Percentiles rank a stretch among this genome's conserved stretches.
phyloP scores from a whole-genome alignment of 1,140 invertebrate species.

The Drosophila lacteicornis region DNA sequence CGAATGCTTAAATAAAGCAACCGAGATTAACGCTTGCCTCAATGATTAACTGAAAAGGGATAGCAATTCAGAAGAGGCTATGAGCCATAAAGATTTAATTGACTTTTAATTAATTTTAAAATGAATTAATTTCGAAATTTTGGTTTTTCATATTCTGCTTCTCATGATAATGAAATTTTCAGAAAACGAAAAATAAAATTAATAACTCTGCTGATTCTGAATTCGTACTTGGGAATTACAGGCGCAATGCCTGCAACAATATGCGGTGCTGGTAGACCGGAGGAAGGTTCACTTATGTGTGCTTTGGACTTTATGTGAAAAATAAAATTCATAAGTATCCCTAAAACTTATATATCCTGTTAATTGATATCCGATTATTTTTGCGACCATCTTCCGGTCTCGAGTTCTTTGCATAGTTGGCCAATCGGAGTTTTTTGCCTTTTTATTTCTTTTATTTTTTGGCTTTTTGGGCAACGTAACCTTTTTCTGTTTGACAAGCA shows the following conservation, averaged over 20 bases:
- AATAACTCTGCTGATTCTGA: too few relatives aligned
- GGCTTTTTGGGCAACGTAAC: slow-evolving; percentile 62
- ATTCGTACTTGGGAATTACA: too few relatives aligned
- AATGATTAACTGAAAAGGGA: slow-evolving; percentile 24
- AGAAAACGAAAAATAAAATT: too few relatives aligned
- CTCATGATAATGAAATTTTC: too few relatives aligned
- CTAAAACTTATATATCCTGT: not conserved
- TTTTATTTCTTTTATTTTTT: slow-evolving; percentile 20
- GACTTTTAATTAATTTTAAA: not conserved
- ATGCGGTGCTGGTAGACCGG: too few relatives aligned
- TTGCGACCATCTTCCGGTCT: not conserved
- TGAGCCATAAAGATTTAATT: not conserved
- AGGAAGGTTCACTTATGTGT: too few relatives aligned
- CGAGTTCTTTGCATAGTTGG: slow-evolving; percentile 8
- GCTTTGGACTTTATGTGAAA: too few relatives aligned
- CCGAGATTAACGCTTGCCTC: slow-evolving; percentile 32
- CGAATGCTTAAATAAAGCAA: slow-evolving; percentile 42
- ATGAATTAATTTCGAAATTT: not conserved
- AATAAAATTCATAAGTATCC: too few relatives aligned
- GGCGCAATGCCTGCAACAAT: too few relatives aligned
- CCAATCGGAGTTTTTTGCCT: slow-evolving; percentile 4
- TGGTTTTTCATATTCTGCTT: not conserved
- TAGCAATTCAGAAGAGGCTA: not conserved
- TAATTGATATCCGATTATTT: slow-evolving; percentile 21
- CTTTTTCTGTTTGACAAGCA: slow-evolving; percentile 82